Evolutionary conservation across 2,888 invertebrate species (phyloP).

Genomic region (Brachycybe producta): DNA sequence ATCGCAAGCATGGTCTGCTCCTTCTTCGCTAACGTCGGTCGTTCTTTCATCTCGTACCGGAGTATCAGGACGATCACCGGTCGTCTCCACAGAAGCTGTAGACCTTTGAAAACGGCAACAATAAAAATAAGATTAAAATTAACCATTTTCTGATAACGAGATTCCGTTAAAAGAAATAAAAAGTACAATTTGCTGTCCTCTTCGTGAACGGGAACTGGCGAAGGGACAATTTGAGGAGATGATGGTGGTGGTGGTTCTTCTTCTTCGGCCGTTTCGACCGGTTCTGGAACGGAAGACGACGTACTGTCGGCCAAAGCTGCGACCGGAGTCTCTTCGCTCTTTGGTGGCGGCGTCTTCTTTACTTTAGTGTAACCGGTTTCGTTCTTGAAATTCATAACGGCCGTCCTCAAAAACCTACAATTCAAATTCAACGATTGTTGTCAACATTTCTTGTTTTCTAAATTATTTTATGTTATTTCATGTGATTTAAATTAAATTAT

Average conservation of each 20-base stretch:
- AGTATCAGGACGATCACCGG: slow-evolving; percentile 5
- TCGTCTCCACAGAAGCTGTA: neutral
- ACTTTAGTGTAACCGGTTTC: slow-evolving; percentile 66
- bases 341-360: slow-evolving; percentile 20
- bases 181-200: neutral
- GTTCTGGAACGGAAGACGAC: neutral
- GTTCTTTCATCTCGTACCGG: slow-evolving; percentile 11
- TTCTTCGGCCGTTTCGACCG: neutral
- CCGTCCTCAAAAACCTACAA: slow-evolving; percentile 63
- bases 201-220: neutral
- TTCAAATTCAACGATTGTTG: neutral
- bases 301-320: neutral
- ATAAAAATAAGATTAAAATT: neutral
- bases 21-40: neutral
- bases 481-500: too few relatives aligned
- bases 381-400: slow-evolving; percentile 79
- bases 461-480: too few relatives aligned
- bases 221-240: neutral
- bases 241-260: neutral
- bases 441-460: neutral
- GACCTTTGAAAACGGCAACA: too few relatives aligned
- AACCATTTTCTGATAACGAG: neutral
- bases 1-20: neutral
- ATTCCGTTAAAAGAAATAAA: neutral
- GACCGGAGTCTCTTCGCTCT: neutral